phyloP scores from a whole-genome alignment of 2,797 vertebrate genomes.

The Mallotus villosus region DNA sequence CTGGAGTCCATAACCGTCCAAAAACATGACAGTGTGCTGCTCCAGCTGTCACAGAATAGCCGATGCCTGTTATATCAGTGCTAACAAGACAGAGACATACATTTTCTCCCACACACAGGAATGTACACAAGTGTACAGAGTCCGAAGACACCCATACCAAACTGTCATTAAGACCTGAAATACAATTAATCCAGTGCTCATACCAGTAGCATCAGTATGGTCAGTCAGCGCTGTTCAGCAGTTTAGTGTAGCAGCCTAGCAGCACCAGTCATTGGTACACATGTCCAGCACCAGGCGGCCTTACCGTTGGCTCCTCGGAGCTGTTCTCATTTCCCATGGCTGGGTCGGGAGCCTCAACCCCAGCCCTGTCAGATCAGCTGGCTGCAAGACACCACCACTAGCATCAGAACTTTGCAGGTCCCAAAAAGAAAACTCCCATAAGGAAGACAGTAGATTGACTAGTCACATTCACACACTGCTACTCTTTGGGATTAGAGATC shows the following conservation, averaged over 20 bases:
- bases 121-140: slow-evolving; percentile 14
- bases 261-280: no score
- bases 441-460: background rate
- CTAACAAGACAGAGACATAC: slow-evolving; percentile 19
- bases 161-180: slow-evolving; percentile 20
- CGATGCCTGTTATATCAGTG: slow-evolving; percentile 10
- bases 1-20: background rate
- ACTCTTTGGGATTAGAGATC: slow-evolving; percentile 56
- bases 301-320: slow-evolving; percentile 73
- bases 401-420: slow-evolving; percentile 44
- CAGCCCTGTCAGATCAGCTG: slow-evolving; percentile 63
- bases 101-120: slow-evolving; percentile 24
- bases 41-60: background rate
- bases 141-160: background rate
- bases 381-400: slow-evolving; percentile 63
- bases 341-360: slow-evolving; percentile 48
- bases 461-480: slow-evolving; percentile 25
- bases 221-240: slow-evolving; percentile 29
- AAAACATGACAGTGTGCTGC: background rate
- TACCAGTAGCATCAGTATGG: slow-evolving; percentile 39
- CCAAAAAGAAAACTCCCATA: slow-evolving; percentile 1
- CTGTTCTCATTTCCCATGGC: slow-evolving; percentile 81
- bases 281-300: slow-evolving; percentile 24
- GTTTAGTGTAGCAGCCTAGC: slow-evolving; percentile 17
- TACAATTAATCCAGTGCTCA: slow-evolving; percentile 30